phyloP scores from a whole-genome alignment of 2,888 invertebrate genomes.

The Danaus chrysippus region DNA sequence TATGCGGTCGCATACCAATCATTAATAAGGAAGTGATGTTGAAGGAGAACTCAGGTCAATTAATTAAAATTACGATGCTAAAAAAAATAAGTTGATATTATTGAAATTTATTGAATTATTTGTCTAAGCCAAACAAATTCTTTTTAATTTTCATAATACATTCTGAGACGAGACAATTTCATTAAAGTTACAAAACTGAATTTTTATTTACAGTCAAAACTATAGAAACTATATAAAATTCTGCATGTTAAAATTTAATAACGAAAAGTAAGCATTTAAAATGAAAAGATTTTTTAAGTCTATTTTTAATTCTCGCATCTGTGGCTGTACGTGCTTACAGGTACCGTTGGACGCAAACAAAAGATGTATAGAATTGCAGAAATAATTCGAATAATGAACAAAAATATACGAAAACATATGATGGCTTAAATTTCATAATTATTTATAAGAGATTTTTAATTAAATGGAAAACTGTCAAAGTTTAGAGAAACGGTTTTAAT shows the following conservation, averaged over 20 bases:
- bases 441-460: background rate
- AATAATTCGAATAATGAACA: background rate
- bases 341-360: background rate
- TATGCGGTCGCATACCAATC: background rate
- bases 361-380: background rate
- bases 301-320: background rate
- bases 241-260: background rate
- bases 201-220: background rate
- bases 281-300: background rate
- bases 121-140: no score
- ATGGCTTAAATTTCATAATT: no score
- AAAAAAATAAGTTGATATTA: background rate
- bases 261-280: background rate
- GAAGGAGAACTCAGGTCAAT: background rate
- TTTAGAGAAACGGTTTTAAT: background rate
- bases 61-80: background rate
- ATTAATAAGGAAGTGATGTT: constrained; percentile 1
- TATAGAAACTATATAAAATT: background rate
- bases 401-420: background rate
- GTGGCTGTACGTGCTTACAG: background rate
- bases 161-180: no score
- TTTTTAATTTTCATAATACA: no score
- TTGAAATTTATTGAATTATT: no score
- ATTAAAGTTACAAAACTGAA: no score
- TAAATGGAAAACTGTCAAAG: background rate